phyloP scores from a whole-genome alignment of 2,797 vertebrate species.

The Pampus argenteus region DNA sequence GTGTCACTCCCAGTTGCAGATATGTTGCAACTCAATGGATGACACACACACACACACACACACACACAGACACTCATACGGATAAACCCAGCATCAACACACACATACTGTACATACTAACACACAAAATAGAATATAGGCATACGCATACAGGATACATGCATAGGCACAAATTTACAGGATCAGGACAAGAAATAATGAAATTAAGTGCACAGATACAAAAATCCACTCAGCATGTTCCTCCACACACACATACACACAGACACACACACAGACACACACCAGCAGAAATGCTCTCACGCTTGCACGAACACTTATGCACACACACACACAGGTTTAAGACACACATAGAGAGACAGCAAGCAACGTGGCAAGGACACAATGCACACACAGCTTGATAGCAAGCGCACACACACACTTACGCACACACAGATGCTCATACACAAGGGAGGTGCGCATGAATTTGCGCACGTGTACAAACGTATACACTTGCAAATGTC shows the following conservation, averaged over 20 bases:
- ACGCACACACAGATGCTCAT: slow-evolving; percentile 27
- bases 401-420: slow-evolving; percentile 5
- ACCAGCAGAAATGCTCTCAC: slow-evolving; percentile 12
- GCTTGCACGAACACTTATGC: slow-evolving; percentile 21
- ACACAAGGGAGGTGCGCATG: slow-evolving; percentile 15
- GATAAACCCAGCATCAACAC: slow-evolving; percentile 21
- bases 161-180: slow-evolving; percentile 28
- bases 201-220: slow-evolving; percentile 12
- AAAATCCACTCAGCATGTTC: slow-evolving; percentile 46
- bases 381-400: slow-evolving; percentile 54
- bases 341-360: slow-evolving; percentile 60
- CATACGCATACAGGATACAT: slow-evolving; percentile 18
- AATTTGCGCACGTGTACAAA: neutral
- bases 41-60: slow-evolving; percentile 21
- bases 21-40: slow-evolving; percentile 50
- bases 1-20: slow-evolving; percentile 62
- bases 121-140: slow-evolving; percentile 9
- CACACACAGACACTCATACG: slow-evolving; percentile 9
- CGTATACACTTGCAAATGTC: slow-evolving; percentile 15
- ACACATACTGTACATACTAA: too few species aligned
- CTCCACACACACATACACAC: slow-evolving; percentile 33
- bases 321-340: slow-evolving; percentile 53
- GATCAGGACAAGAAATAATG: slow-evolving; percentile 24
- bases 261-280: slow-evolving; percentile 30
- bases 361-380: slow-evolving; percentile 63